These are phyloP conservation scores for Seira ritae DNA, from an alignment of 2,888 invertebrate species.

Conservation along the genomic window DNA sequence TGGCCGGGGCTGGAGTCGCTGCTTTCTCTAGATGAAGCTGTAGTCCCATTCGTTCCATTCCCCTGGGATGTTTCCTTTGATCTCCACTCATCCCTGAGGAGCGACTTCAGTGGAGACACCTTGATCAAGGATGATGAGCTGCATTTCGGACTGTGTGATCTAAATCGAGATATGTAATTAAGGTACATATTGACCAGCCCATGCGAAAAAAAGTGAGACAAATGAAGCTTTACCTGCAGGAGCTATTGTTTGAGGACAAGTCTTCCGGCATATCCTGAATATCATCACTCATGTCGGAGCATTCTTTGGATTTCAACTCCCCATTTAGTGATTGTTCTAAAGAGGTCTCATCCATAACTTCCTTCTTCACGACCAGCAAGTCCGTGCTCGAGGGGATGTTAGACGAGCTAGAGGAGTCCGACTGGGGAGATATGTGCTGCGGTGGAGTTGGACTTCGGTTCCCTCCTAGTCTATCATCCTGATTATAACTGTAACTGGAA, in stretches of 20 bases:
- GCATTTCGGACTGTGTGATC: slow-evolving; percentile 67
- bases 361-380: slow-evolving; percentile 71
- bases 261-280: slow-evolving; percentile 73
- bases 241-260: slow-evolving; percentile 68
- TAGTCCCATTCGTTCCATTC: slow-evolving; percentile 49
- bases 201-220: not conserved
- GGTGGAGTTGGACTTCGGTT: slow-evolving; percentile 77
- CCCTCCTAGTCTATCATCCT: slow-evolving; percentile 72
- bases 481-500: slow-evolving; percentile 70
- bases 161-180: slow-evolving; percentile 19
- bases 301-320: slow-evolving; percentile 65
- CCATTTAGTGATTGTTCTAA: slow-evolving; percentile 63
- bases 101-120: slow-evolving; percentile 88
- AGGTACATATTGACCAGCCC: no score
- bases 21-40: slow-evolving; percentile 57
- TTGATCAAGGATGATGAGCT: slow-evolving; percentile 74
- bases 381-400: slow-evolving; percentile 83
- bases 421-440: slow-evolving; percentile 83
- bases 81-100: slow-evolving; percentile 89
- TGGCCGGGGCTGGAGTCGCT: slow-evolving; percentile 65
- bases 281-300: slow-evolving; percentile 62
- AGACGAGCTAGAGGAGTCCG: slow-evolving; percentile 84
- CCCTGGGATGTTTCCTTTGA: slow-evolving; percentile 81
- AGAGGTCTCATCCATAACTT: slow-evolving; percentile 66
- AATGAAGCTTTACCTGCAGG: slow-evolving; percentile 56